Evolutionary conservation across 2,113 vertebrate species (phyloP).

Genomic region (Anseranas semipalmata): DNA sequence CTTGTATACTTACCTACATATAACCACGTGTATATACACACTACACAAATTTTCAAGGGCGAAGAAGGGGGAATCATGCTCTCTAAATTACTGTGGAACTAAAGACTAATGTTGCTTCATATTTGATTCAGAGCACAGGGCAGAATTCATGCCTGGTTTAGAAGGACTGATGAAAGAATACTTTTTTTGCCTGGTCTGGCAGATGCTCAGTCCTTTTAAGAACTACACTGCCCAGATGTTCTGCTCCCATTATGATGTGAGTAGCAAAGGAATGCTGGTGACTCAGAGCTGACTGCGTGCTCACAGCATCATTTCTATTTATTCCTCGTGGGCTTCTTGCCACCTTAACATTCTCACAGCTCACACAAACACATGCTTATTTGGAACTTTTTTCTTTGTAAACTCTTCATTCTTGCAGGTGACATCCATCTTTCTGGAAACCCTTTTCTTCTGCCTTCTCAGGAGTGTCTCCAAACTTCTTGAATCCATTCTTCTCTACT

Average conservation of each 20-base stretch:
- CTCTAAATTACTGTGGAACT: not conserved
- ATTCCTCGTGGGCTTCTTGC: not conserved
- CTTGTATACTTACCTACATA: too few relatives aligned
- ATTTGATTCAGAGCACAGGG: accelerated
- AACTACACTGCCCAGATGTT: not conserved
- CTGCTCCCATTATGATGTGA: not conserved
- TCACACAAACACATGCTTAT: not conserved
- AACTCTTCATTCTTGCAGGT: not conserved
- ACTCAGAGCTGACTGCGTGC: not conserved
- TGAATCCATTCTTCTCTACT: not conserved
- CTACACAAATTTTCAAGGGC: not conserved
- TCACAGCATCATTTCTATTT: constrained; percentile 8
- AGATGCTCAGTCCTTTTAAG: not conserved
- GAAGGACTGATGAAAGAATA: accelerated
- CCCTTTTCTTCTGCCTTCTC: not conserved
- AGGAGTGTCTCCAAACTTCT: not conserved
- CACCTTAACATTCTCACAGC: not conserved
- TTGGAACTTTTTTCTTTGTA: too few relatives aligned
- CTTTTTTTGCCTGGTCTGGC: not conserved
- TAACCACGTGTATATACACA: accelerated
- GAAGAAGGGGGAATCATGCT: not conserved
- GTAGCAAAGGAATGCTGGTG: not conserved
- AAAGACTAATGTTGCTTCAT: not conserved
- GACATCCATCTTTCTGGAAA: not conserved
- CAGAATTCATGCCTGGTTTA: not conserved